A percentile compares a stretch with the other conserved stretches of the same genome.
Evolutionary conservation across 2,113 vertebrate species (phyloP).

Genomic region (Herpailurus yagouaroundi): DNA sequence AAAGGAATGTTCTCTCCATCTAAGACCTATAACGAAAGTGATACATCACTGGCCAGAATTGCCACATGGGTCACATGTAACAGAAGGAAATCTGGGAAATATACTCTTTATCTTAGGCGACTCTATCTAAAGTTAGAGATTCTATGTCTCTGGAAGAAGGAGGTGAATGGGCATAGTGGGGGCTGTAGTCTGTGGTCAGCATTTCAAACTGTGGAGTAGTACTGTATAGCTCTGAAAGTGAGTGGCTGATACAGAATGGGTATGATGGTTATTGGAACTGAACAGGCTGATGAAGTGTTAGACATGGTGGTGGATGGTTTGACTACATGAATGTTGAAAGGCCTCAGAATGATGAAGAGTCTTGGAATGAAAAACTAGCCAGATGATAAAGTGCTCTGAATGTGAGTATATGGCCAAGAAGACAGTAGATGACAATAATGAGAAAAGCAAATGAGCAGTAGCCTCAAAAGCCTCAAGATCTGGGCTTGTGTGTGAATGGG

Average conservation of each 20-base stretch:
- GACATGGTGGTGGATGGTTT: neutral
- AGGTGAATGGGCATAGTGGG: neutral
- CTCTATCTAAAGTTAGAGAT: neutral
- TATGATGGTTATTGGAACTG: neutral
- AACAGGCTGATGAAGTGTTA: neutral
- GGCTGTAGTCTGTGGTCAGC: neutral
- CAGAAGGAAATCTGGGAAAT: neutral
- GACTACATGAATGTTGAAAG: neutral
- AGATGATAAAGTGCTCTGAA: neutral
- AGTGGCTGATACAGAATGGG: neutral
- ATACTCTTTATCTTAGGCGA: neutral
- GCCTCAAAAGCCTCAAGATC: neutral
- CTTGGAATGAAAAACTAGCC: neutral
- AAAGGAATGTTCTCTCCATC: neutral
- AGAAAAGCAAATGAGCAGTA: neutral
- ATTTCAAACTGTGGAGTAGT: neutral
- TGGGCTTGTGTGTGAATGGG: neutral
- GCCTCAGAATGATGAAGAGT: neutral
- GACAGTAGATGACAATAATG: neutral
- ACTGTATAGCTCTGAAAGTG: neutral
- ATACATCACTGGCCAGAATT: neutral
- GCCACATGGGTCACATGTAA: neutral
- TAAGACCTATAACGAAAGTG: neutral
- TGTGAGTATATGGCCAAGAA: neutral
- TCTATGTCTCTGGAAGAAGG: neutral